Conservation (phyloP, 2,888 invertebrate species). For the Galerucella nymphaeae region DNA sequence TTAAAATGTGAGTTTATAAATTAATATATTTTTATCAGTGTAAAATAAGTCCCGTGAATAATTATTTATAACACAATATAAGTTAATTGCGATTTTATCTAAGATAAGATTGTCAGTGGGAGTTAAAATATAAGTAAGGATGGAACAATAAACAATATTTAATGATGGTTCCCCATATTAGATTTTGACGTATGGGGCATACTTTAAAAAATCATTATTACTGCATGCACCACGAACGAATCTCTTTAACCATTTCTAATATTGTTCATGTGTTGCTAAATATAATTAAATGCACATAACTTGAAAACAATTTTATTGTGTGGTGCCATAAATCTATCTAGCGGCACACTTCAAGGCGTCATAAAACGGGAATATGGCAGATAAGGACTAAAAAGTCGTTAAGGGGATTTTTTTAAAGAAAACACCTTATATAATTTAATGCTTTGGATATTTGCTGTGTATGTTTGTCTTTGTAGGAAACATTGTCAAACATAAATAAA, state of each 20-base stretch:
- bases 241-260: no score
- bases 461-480: slow-evolving; percentile 16
- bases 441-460: slow-evolving; percentile 25
- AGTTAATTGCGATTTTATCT: not conserved
- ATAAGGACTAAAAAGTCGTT: slow-evolving; percentile 28
- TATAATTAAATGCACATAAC: slow-evolving; percentile 10
- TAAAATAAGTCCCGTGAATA: no score
- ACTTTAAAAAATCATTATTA: no score
- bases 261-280: slow-evolving; percentile 8
- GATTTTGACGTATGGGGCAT: no score
- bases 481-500: slow-evolving; percentile 26
- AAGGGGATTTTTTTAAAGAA: slow-evolving; percentile 25
- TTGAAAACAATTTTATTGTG: slow-evolving; percentile 33
- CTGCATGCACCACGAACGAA: no score
- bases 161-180: not conserved
- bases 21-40: no score
- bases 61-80: not conserved
- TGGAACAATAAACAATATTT: not conserved
- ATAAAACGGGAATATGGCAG: slow-evolving; percentile 33
- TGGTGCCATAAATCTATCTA: slow-evolving; percentile 29
- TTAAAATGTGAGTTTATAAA: no score
- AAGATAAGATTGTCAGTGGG: not conserved
- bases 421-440: slow-evolving; percentile 23
- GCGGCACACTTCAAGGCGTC: slow-evolving; percentile 36
- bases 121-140: no score